Base-by-base conservation (phyloP, 2,113 vertebrate species). In the Otis tarda region DNA sequence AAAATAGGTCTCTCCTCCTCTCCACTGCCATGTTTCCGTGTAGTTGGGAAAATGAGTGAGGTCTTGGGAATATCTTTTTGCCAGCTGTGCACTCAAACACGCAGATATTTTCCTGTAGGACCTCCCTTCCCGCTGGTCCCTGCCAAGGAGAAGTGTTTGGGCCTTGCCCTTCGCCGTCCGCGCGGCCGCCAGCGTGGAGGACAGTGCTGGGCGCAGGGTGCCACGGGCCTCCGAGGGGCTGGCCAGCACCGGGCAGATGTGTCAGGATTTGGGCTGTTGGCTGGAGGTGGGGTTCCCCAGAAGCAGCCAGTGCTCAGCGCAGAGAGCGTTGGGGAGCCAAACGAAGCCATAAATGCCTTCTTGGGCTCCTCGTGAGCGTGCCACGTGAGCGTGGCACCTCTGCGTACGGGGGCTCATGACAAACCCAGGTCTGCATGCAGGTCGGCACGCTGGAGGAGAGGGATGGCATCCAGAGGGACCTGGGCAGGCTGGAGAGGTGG, bases 181-280 rank as follows among this genome's bases (percentile, higher is more conserved):
- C 30, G 15, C 2, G 9, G 11, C 31, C 7, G 1, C 63, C 35
- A 22, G 70, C 1, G 0, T 4, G 9, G 27, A 25, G 41, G 41
- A 61, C 31, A 7, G 74, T 13, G 49, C 27, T 27, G 67, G 55
- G 25, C 15, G 19, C 19, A 27, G 35, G 35, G 31, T 37, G 14
- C 43, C 83, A 77, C 1, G 1, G 50, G 17, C 19, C 49, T 28
- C 55, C 2, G 4, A 49, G 59, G 39, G 60, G 24, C 43, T 39
- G 67, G 37, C 30, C 73, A 12, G 12, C 4, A 65, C 50, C 5
- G 1, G 14, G 18, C 1, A 1, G 35, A 21, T 37, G 52, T 25
- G 43, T 64, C 50, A 35, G 63, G 80, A 30, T 53, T 74, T 43
- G 12, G 56, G 22, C 24, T 71, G 31, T 41, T 0, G 0, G 39